A percentile compares a stretch with the other conserved stretches of the same genome.
phyloP scores from a whole-genome alignment of 2,797 vertebrate species.

The Limosa lapponica region DNA sequence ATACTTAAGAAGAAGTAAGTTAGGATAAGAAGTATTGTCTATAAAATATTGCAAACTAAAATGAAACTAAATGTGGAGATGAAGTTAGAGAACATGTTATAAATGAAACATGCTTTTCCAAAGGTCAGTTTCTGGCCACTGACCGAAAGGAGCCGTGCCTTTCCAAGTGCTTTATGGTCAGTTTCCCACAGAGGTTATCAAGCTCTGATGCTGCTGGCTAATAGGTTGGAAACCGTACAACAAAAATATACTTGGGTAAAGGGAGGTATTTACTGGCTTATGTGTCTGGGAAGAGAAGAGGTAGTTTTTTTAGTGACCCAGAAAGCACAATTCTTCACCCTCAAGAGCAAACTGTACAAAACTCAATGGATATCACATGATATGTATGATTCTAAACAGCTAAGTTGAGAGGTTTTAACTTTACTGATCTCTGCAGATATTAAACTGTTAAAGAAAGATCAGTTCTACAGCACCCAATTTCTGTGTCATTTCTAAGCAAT shows the following conservation, averaged over 20 bases:
- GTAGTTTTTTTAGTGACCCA: neutral
- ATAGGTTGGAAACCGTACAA: neutral
- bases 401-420: neutral
- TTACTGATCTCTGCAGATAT: neutral
- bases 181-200: constrained; percentile 21
- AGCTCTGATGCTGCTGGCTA: neutral
- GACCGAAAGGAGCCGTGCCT: neutral
- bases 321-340: neutral
- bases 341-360: neutral
- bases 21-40: neutral
- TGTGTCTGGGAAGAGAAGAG: neutral
- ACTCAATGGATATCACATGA: neutral
- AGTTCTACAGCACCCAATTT: neutral
- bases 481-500: neutral
- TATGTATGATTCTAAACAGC: neutral
- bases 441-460: neutral
- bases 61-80: neutral
- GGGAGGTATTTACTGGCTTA: neutral
- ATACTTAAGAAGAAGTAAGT: neutral
- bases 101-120: neutral
- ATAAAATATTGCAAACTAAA: neutral
- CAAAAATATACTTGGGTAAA: neutral
- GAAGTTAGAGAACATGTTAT: neutral
- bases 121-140: neutral
- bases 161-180: neutral